Base-by-base conservation (phyloP, 2,797 vertebrate genomes). In the Morelia viridis region DNA sequence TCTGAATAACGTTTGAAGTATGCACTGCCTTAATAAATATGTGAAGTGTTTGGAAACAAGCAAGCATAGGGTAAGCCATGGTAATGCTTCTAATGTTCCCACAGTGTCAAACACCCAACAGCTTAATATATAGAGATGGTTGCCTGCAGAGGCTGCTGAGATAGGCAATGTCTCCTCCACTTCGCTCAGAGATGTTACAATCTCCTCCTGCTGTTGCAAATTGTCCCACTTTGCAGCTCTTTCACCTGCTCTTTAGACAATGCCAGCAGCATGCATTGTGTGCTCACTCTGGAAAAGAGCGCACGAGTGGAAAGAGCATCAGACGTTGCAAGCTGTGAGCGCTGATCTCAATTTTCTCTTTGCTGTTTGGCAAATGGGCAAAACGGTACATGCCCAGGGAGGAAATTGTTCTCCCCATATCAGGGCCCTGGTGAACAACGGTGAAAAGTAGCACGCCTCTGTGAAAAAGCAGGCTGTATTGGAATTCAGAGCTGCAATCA, bases 61-160 rank as follows among this genome's bases (percentile, higher is more conserved):
- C 50, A 87, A 91, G 85, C 91, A 88, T 88, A 88, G 88, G 46
- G 62, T 17, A 88, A 87, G 8, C 10, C 53, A 31, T 10, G 35
- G 1, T 57, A 28, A 90, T 64, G 91, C 93, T 60, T 65, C 57
- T n/a, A 91, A 50, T 0, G 0, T 4, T 35, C 28, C 1, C 68
- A 46, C 92, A 90, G 83, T 94, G 19, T 88, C 31, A 89, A 71
- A 62, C 91, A 57, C 65, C 91, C 88, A 50, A 84, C 71, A 53
- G 85, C 68, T 85, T 92, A 92, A 93, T 92, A 90, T 88, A 83
- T 87, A 90, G 57, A 89, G 90, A 91, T 89, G 86, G 90, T 88
- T 87, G 41, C 64, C 87, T 89, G 88, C 88, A 86, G 88, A 89
- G 93, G 90, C 46, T 71, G 83, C 87, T 90, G 89, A 90, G 93